Percentiles rank a stretch among this genome's conserved stretches.
These are phyloP conservation scores for Protula sp. DNA, from an alignment of 2,888 invertebrate genomes.

Conservation along the genomic window DNA sequence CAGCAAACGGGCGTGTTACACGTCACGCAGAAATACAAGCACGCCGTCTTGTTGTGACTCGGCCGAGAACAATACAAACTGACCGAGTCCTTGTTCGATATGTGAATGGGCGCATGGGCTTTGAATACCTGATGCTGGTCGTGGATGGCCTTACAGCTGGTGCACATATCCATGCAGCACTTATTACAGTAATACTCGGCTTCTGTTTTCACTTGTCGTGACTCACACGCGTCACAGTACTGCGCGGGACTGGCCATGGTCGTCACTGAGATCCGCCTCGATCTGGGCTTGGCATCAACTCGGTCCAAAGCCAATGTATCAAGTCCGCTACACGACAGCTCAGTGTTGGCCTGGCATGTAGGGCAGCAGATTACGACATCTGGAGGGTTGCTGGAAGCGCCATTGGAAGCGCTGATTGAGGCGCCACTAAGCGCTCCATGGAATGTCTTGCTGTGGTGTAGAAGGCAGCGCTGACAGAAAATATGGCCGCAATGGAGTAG, in stretches of 20 bases:
- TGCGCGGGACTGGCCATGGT: background rate
- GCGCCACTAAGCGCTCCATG: background rate
- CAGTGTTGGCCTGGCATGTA: background rate
- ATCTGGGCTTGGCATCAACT: too few species aligned
- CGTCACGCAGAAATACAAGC: constrained; percentile 10
- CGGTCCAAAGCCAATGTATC: background rate
- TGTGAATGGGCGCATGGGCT: background rate
- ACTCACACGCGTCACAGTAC: constrained; percentile 10
- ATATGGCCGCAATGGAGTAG: background rate
- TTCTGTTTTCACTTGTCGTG: background rate
- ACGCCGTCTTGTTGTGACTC: constrained; percentile 5
- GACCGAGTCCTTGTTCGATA: background rate
- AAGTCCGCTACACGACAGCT: background rate
- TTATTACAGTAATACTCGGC: constrained; percentile 4
- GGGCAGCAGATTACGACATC: background rate
- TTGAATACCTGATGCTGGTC: background rate
- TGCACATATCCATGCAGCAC: background rate
- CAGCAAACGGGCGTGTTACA: constrained; percentile 10
- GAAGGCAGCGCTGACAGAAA: background rate
- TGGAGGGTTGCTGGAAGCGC: background rate
- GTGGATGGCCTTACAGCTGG: background rate
- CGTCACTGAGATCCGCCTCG: background rate
- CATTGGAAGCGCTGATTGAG: background rate
- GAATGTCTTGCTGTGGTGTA: background rate
- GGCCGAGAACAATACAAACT: constrained; percentile 5